These are phyloP conservation scores for Bufotes viridis DNA, from an alignment of 2,797 vertebrate genomes.

Conservation along the genomic window DNA sequence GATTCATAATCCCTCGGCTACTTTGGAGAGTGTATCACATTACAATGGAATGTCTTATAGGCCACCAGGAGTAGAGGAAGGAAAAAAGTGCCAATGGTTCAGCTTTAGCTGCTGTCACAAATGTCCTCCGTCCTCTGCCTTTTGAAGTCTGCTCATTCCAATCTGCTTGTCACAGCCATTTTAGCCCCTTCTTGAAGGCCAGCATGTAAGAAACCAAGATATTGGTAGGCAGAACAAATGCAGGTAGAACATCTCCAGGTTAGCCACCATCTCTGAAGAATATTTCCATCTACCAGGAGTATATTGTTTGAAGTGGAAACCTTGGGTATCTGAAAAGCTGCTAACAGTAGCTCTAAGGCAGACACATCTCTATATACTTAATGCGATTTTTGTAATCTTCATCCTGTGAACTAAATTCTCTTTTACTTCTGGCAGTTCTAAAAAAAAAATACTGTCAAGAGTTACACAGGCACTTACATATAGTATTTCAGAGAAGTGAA, in stretches of 20 bases:
- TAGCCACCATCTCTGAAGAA: slow-evolving; percentile 9
- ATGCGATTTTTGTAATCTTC: slow-evolving; percentile 47
- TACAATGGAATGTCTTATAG: slow-evolving; percentile 56
- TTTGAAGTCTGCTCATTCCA: slow-evolving; percentile 48
- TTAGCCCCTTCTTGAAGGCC: slow-evolving; percentile 6
- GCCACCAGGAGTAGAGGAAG: slow-evolving; percentile 11
- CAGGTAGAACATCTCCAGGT: slow-evolving; percentile 41
- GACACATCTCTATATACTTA: slow-evolving; percentile 49
- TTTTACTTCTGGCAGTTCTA: slow-evolving; percentile 52
- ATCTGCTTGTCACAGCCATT: slow-evolving; percentile 41
- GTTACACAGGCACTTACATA: slow-evolving; percentile 34
- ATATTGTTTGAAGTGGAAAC: slow-evolving; percentile 56
- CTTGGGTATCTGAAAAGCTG: slow-evolving; percentile 50
- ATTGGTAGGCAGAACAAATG: slow-evolving; percentile 37
- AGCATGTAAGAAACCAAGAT: slow-evolving; percentile 17
- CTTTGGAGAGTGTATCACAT: slow-evolving; percentile 52
- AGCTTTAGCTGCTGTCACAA: slow-evolving; percentile 12
- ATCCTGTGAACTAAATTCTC: slow-evolving; percentile 56
- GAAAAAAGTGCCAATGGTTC: neutral
- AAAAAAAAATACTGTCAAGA: slow-evolving; percentile 45
- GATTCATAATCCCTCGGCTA: slow-evolving; percentile 46
- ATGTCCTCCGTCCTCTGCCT: slow-evolving; percentile 10
- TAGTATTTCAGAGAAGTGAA: slow-evolving; percentile 14
- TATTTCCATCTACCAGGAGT: slow-evolving; percentile 23
- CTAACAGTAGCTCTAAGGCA: slow-evolving; percentile 53